Evolutionary conservation across 2,113 vertebrate species (phyloP), one percentile per base, ranked within the genome.

Genomic region (Sphaerodactylus townsendi): DNA sequence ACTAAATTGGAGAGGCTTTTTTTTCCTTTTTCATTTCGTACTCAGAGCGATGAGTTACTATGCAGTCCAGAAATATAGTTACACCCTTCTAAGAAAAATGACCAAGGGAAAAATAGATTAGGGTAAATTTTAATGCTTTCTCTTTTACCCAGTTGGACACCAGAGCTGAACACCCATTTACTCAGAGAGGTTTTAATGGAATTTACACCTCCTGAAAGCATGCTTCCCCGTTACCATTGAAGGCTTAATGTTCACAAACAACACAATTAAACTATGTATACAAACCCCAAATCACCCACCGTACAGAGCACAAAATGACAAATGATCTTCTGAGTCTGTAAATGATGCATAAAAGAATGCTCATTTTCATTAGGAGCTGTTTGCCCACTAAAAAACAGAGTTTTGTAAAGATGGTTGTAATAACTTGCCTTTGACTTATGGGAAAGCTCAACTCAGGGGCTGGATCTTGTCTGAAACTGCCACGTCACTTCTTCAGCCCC

Each of bases 41-140:
- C 83, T 86, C 66, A 7, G 90, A 93, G 86, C 88, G 79, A 91
- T 81, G 88, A 85, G 82, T 85, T 88, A 87, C 71, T 77, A 7
- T 77, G 8, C 89, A 88, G 41, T 93, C 81, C 79, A 88, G n/a
- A 66, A 86, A 70, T 85, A 86, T 91, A 87, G 87, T 85, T 50
- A 50, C 48, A 50, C 48, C 48, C 48, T 50, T 50, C 48, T 15
- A 50, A 50, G 48, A 50, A 50, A 90, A 85, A 50, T 92, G 90
- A 94, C 87, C 90, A 89, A 85, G 82, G 87, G 7, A 91, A 88
- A 89, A 21, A 6, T 7, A 48, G 21, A 41, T 5, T 17, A 46
- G 5, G 7, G 3, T 4, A 74, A 85, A 89, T 10, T 81, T 87
- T 86, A 68, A 82, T 72, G 4, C 41, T 64, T 3, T 23, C 39